Evolutionary conservation across 2,888 invertebrate species (phyloP).

Genomic region (Agrilus cyanescens): DNA sequence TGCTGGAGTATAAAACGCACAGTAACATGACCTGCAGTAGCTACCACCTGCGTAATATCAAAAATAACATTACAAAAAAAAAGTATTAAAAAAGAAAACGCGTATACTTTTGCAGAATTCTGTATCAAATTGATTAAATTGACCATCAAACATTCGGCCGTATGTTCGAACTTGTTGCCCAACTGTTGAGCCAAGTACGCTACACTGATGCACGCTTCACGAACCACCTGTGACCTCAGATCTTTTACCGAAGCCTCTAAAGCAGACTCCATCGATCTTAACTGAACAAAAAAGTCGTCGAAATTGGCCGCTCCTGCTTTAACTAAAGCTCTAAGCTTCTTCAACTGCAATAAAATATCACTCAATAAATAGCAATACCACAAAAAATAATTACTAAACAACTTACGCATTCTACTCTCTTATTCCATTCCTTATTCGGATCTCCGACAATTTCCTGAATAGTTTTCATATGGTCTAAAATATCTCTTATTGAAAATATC

Average conservation of each 20-base stretch:
- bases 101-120: conserved; percentile 82
- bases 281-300: conserved; percentile 61
- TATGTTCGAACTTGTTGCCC: conserved; percentile 72
- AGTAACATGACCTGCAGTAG: conserved; percentile 76
- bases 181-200: conserved; percentile 82
- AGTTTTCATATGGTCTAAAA: conserved; percentile 68
- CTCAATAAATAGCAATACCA: conserved; percentile 2
- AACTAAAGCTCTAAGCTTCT: conserved; percentile 72
- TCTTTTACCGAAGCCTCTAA: conserved; percentile 77
- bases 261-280: conserved; percentile 70
- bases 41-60: conserved; percentile 54
- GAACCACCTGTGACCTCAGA: conserved; percentile 80
- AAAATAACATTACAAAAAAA: conserved; percentile 1
- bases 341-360: conserved; percentile 49
- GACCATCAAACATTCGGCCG: conserved; percentile 72
- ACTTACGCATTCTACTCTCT: conserved; percentile 78
- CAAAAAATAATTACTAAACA: conserved; percentile 4
- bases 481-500: conserved; percentile 71
- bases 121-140: conserved; percentile 82
- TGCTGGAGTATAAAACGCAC: conserved; percentile 79
- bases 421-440: conserved; percentile 84
- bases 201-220: conserved; percentile 92
- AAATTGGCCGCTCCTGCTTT: conserved; percentile 62
- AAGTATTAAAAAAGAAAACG: not conserved
- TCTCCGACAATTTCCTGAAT: conserved; percentile 68